Base-by-base conservation (phyloP, 2,797 vertebrate species). In the Sphenodon punctatus region DNA sequence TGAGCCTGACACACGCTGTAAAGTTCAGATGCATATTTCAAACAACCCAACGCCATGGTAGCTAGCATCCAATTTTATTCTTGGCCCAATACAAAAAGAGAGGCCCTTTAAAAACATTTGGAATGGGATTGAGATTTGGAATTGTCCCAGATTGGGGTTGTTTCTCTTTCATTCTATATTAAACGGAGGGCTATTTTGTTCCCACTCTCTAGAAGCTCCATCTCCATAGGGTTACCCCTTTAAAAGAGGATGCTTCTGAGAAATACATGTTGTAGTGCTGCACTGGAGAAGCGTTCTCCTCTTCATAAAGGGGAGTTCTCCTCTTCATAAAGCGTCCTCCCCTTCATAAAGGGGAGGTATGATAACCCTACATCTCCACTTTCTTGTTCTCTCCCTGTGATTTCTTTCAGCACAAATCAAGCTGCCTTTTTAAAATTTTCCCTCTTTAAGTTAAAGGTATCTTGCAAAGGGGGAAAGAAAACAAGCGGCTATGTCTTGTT, bases 351-450 rank as follows among this genome's bases (percentile, higher is more conserved):
- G n/a, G n/a, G n/a, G n/a, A n/a, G n/a, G n/a, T n/a, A n/a, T n/a
- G n/a, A n/a, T n/a, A n/a, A n/a, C n/a, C n/a, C n/a, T n/a, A n/a
- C n/a, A n/a, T n/a, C n/a, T n/a, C n/a, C n/a, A n/a, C n/a, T n/a
- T 58, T 25, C 25, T n/a, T 1, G 1, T 45, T 3, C 30, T n/a
- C 1, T 2, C 12, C 67, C 51, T 65, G 53, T 22, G 2, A 27
- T 82, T 4, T 17, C 49, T 78, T 84, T 66, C 22, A 68, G 51
- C 48, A 34, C 43, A 84, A 84, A 61, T 8, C 78, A 63, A 39
- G n/a, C n/a, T n/a, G n/a, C n/a, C n/a, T n/a, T n/a, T n/a, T n/a
- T n/a, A n/a, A n/a, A n/a, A n/a, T n/a, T n/a, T n/a, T n/a, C n/a
- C n/a, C n/a, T n/a, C n/a, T n/a, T n/a, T n/a, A n/a, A n/a, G n/a